Evolutionary conservation across 1,140 invertebrate genomes (phyloP), one percentile per base, ranked within the genome.

Genomic region (Rhagoletis zephyria): DNA sequence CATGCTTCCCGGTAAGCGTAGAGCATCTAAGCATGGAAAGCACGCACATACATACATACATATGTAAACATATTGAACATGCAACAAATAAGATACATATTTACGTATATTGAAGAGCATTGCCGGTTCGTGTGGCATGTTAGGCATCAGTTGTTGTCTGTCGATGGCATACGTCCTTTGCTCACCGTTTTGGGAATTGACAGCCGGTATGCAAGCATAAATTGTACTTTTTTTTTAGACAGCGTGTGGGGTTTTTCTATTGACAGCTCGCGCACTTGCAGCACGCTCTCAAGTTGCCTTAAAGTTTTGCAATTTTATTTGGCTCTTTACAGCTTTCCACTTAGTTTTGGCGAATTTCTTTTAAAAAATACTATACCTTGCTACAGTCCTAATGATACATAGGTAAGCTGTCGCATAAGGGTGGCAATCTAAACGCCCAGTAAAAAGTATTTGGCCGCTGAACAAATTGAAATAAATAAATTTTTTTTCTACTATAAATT

Each of bases 101-200:
- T 30, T 30, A 30, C 30, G 30, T 30, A 30, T 30, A 30, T 30
- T 30, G 74, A 56, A 56, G 74, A 56, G 9, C 74, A 9, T 81
- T 56, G 48, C 7, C n/a, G 74, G 48, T 81, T 16, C 74, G 48
- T 19, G 19, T 81, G 74, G 19, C 74, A 30, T 81, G 48, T 56
- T 56, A 56, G 74, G 56, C 74, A 81, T 81, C 48, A 81, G 48
- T 81, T 81, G 48, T 81, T 56, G 48, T 81, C 74, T 81, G 74
- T 81, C 74, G n/a, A 10, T 81, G 48, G 74, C 74, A 81, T 81
- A n/a, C 19, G 51, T 16, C 74, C 74, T n/a, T n/a, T 56, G 45
- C 30, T 30, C 30, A 30, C 45, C 74, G 74, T 30, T 19, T 56
- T 81, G 74, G 48, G 74, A 81, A 81, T 81, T 81, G 74, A 81